phyloP scores from a whole-genome alignment of 2,888 invertebrate genomes.

The Luffia ferchaultella region DNA sequence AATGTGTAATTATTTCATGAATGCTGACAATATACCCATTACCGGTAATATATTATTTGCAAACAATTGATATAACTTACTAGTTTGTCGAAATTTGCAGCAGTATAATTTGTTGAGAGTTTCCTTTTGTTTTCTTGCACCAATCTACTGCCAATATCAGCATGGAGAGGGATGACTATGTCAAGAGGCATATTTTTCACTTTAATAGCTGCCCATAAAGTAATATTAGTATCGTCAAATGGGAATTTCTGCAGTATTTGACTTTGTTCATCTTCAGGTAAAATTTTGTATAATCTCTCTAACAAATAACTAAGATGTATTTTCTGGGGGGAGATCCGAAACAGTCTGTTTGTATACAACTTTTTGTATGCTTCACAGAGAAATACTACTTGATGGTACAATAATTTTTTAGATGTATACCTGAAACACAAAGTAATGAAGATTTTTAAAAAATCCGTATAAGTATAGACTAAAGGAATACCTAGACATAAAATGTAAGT shows the following conservation, averaged over 20 bases:
- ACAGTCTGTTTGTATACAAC: constrained; percentile 23
- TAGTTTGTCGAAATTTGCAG: constrained; percentile 18
- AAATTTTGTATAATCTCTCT: constrained; percentile 25
- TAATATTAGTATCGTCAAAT: constrained; percentile 23
- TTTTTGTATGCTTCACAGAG: constrained; percentile 34
- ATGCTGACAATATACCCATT: no score
- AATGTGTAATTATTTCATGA: no score
- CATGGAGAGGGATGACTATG: no score
- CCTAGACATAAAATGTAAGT: no score
- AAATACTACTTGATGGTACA: constrained; percentile 5
- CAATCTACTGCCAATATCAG: constrained; percentile 22
- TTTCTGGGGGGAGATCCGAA: constrained; percentile 34
- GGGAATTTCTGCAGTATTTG: constrained; percentile 25
- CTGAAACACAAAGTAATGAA: constrained; percentile 8
- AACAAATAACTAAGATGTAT: constrained; percentile 29
- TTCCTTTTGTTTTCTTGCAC: constrained; percentile 17
- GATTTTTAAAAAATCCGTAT: constrained; percentile 10
- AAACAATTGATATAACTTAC: constrained; percentile 17
- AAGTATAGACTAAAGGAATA: no score
- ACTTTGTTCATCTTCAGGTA: constrained; percentile 30
- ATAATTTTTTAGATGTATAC: constrained; percentile 5
- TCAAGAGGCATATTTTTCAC: constrained; percentile 27
- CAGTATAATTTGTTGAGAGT: background rate
- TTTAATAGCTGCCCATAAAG: constrained; percentile 31
- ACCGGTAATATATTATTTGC: no score